Base-by-base conservation (phyloP, 2,797 vertebrate genomes). In the Parambassis ranga region DNA sequence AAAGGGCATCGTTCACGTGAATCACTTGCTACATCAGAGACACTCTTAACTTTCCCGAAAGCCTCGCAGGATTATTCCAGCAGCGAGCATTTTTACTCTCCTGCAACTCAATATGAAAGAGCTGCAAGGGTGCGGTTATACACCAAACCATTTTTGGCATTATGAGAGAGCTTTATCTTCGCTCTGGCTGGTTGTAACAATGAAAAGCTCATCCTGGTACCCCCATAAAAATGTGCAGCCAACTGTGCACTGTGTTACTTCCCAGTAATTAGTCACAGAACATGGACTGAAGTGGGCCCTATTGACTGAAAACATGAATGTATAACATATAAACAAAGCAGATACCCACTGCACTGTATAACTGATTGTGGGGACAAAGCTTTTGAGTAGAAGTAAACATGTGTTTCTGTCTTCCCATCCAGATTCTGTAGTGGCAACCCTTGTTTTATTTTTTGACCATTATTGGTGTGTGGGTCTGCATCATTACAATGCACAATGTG, bases 1-100 rank as follows among this genome's bases (percentile, higher is more conserved):
- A 87, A 13, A 39, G 50, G 38, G 49, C 76, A 77, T 77, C 69
- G 47, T 83, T 83, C 66, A 73, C 41, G 41, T 82, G 77, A 81
- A 71, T 83, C 79, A 65, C 69, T 15, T 36, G 65, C 63, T 50
- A n/a, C 38, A 72, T 75, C 61, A 41, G 61, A 77, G 73, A 58
- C 44, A 46, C 36, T 73, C 50, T n/a, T 32, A 67, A 71, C 71
- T 72, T 73, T 82, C 75, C 52, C 33, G 11, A 52, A 64, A 36
- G 13, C 71, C 71, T 78, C 39, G 14, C 42, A 3, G 69, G 56
- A 77, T 60, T 81, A 81, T 68, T 81, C 78, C 77, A 75, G 46
- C 55, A 35, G 71, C 11, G 53, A 60, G 65, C 60, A 36, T 64
- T 36, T 51, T 63, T 30, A 38, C 46, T 57, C 58, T 41, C 55